These are phyloP conservation scores for Anoura caudifer DNA, from an alignment of 2,113 vertebrate genomes.

Conservation along the genomic window DNA sequence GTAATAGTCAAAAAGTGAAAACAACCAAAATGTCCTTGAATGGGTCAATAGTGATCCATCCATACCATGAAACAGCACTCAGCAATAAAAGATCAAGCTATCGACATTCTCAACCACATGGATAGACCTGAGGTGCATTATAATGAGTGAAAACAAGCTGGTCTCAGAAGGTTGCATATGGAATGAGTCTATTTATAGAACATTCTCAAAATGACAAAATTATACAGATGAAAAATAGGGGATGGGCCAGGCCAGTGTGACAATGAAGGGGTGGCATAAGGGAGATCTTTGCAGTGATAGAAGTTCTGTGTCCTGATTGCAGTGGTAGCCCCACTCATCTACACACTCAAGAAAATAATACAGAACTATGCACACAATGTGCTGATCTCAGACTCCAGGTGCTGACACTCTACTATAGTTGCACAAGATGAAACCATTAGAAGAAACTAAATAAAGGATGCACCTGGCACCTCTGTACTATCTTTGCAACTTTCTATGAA, in stretches of 20 bases:
- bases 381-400: neutral
- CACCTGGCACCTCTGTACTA: neutral
- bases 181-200: neutral
- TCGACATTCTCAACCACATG: neutral
- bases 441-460: neutral
- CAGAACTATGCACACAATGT: neutral
- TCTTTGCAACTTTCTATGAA: neutral
- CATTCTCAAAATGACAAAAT: slow-evolving; percentile 2
- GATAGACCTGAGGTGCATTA: neutral
- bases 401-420: neutral
- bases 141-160: neutral
- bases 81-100: neutral
- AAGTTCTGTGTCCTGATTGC: neutral
- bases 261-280: neutral
- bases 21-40: neutral
- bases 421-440: neutral
- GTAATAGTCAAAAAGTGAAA: neutral
- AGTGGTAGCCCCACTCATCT: neutral
- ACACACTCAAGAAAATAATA: neutral
- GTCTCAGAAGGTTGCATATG: neutral
- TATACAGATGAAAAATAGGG: neutral
- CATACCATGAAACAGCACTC: neutral
- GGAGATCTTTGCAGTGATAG: neutral
- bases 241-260: neutral
- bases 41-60: neutral